Conservation (phyloP, 2,113 vertebrate species). For the Microtus montanus region DNA sequence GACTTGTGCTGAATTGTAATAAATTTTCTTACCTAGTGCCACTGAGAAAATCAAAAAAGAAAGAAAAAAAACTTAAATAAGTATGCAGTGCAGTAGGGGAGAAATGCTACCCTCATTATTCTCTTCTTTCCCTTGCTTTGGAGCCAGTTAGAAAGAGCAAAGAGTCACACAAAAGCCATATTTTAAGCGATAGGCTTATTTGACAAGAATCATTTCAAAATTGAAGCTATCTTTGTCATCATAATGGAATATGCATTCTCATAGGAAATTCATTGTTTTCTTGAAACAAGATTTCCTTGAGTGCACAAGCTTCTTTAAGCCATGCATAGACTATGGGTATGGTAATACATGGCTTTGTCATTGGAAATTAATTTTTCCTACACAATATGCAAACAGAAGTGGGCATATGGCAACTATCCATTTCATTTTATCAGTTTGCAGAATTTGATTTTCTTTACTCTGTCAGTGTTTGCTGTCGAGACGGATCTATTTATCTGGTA, state of each 20-base stretch:
- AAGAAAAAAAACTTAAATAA: background rate
- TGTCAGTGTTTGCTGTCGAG: slow-evolving; percentile 44
- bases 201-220: slow-evolving; percentile 47
- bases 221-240: slow-evolving; percentile 24
- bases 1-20: background rate
- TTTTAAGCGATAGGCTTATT: slow-evolving; percentile 34
- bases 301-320: background rate
- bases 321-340: background rate
- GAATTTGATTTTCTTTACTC: slow-evolving; percentile 62
- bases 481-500: slow-evolving; percentile 28
- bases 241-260: slow-evolving; percentile 1
- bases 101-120: background rate
- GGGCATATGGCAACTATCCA: slow-evolving; percentile 31
- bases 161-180: background rate
- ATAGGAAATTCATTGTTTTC: slow-evolving; percentile 38
- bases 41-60: background rate
- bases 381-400: background rate
- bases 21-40: background rate
- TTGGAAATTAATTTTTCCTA: slow-evolving; percentile 24
- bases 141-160: background rate
- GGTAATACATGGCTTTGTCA: slow-evolving; percentile 32
- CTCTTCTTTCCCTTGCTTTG: background rate
- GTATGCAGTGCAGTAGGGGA: background rate
- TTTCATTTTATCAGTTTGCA: slow-evolving; percentile 52
- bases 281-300: background rate